A percentile compares a stretch with the other conserved stretches of the same genome.
These are phyloP conservation scores for Drosophila anomelani DNA, from an alignment of 2,888 invertebrate genomes.

Conservation along the genomic window DNA sequence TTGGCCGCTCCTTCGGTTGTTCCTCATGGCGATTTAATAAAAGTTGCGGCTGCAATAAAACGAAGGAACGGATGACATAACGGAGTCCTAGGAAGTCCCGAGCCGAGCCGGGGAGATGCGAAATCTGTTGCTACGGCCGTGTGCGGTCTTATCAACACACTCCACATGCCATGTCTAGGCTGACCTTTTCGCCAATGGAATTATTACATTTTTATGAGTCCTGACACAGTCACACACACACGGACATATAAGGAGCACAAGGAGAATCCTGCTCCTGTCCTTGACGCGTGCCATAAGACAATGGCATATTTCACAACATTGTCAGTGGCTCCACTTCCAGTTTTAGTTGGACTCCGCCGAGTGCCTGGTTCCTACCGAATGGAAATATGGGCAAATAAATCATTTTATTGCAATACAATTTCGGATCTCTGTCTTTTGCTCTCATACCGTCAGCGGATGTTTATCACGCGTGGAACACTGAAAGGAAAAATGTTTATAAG, in stretches of 20 bases:
- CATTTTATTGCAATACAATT: slow-evolving; percentile 77
- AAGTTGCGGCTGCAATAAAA: slow-evolving; percentile 77
- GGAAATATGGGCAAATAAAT: slow-evolving; percentile 71
- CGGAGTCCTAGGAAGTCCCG: slow-evolving; percentile 12
- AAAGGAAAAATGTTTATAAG: neutral
- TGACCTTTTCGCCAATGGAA: slow-evolving; percentile 61
- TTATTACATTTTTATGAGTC: slow-evolving; percentile 72
- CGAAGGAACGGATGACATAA: slow-evolving; percentile 38
- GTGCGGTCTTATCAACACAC: slow-evolving; percentile 63
- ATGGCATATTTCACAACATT: slow-evolving; percentile 63
- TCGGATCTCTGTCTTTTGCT: slow-evolving; percentile 22
- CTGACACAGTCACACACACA: slow-evolving; percentile 3
- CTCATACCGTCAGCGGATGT: slow-evolving; percentile 41
- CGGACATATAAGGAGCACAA: neutral
- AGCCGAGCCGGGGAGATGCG: slow-evolving; percentile 9
- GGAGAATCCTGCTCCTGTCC: slow-evolving; percentile 27
- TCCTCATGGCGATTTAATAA: slow-evolving; percentile 69
- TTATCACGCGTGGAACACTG: slow-evolving; percentile 40
- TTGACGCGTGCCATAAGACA: slow-evolving; percentile 68
- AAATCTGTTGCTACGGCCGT: slow-evolving; percentile 65
- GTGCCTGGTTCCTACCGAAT: slow-evolving; percentile 18
- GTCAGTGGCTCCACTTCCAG: slow-evolving; percentile 34
- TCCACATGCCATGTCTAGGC: slow-evolving; percentile 43
- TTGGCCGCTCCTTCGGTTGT: slow-evolving; percentile 35
- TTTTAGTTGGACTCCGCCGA: slow-evolving; percentile 41